Conservation (phyloP, 2,113 vertebrate genomes). For the Alces alces region DNA sequence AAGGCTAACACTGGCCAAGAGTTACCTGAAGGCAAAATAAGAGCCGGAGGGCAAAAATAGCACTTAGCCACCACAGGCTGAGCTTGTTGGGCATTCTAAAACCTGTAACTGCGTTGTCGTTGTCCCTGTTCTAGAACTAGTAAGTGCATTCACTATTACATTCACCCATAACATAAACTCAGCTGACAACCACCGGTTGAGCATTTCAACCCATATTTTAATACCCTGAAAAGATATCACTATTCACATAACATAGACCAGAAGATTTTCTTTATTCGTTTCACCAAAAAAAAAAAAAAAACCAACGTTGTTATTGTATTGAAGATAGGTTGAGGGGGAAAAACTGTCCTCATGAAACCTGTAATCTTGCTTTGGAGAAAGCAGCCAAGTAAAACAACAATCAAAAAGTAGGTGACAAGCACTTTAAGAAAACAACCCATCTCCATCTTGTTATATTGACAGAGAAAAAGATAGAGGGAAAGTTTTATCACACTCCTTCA, state of each 20-base stretch:
- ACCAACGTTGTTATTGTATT: not conserved
- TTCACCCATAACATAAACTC: not conserved
- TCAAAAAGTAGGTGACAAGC: not conserved
- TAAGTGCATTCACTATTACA: not conserved
- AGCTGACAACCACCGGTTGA: not conserved
- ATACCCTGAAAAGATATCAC: not conserved
- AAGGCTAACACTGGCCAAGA: not conserved
- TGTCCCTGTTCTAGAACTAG: not conserved
- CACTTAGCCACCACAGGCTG: not conserved
- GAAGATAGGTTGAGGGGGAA: not conserved
- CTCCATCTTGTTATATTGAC: not conserved
- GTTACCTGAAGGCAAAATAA: not conserved
- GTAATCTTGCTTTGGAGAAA: not conserved
- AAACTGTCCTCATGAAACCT: not conserved
- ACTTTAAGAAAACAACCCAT: not conserved
- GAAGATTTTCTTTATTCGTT: not conserved
- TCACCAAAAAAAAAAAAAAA: not conserved
- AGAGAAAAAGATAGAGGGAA: not conserved
- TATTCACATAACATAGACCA: not conserved
- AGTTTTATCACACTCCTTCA: not conserved
- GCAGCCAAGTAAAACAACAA: not conserved
- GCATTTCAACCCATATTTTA: not conserved
- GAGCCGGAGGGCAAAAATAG: not conserved
- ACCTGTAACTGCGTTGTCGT: not conserved
- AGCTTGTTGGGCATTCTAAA: not conserved